These are phyloP conservation scores for Brachyhypopomus gauderio DNA, from an alignment of 2,113 vertebrate species.

Conservation along the genomic window DNA sequence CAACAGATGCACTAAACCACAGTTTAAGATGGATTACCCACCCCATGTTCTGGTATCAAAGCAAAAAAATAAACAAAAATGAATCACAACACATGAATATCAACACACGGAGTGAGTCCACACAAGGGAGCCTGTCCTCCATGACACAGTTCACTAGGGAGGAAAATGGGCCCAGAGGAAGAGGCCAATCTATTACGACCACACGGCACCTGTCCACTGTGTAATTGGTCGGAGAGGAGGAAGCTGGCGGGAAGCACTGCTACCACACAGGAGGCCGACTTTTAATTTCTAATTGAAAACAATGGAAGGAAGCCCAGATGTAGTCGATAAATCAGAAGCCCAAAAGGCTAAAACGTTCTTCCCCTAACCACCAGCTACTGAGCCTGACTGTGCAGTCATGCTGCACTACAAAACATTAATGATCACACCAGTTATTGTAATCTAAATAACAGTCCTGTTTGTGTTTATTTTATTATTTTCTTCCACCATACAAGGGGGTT, in stretches of 20 bases:
- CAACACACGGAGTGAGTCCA: background rate
- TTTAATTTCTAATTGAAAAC: constrained; percentile 56
- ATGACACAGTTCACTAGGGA: constrained; percentile 29
- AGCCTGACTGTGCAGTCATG: constrained; percentile 24
- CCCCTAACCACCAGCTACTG: constrained; percentile 1
- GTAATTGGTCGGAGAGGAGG: constrained; percentile 50
- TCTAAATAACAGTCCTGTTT: constrained; percentile 1
- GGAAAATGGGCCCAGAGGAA: constrained; percentile 42
- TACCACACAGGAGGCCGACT: constrained; percentile 34
- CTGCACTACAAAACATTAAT: constrained; percentile 33
- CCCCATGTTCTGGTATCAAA: background rate
- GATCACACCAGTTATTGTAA: constrained; percentile 18
- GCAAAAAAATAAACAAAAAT: too few relatives aligned
- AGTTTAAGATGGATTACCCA: constrained; percentile 27
- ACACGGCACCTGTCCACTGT: constrained; percentile 48
- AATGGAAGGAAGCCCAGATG: constrained; percentile 49
- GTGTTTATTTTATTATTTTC: background rate
- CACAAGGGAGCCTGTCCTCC: constrained; percentile 16
- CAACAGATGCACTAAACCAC: constrained; percentile 27
- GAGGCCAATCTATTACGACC: constrained; percentile 43
- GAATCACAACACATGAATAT: too few relatives aligned
- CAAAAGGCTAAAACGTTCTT: constrained; percentile 48
- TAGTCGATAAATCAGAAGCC: constrained; percentile 45
- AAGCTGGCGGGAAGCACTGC: constrained; percentile 32
- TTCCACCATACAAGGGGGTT: constrained; percentile 38